phyloP scores from a whole-genome alignment of 2,113 vertebrate genomes.

The Poecilia latipinna region DNA sequence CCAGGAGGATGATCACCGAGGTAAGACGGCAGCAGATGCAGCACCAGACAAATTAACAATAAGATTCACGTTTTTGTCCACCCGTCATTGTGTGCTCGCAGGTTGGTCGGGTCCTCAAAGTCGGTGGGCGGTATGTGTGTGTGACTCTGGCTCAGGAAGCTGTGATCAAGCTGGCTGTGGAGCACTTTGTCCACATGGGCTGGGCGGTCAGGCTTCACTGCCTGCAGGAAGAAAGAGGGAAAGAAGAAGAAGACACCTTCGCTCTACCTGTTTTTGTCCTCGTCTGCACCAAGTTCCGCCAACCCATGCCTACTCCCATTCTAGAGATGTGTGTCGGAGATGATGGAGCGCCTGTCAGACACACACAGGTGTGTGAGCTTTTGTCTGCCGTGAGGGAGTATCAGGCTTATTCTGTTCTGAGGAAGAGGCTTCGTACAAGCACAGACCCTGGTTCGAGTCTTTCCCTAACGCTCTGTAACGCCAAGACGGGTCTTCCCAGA shows the following conservation, averaged over 20 bases:
- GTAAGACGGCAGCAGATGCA: conserved; percentile 26
- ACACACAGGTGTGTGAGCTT: conserved; percentile 77
- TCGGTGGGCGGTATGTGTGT: conserved; percentile 92
- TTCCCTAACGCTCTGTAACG: conserved; percentile 87
- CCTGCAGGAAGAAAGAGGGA: conserved; percentile 68
- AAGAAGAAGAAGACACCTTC: conserved; percentile 78
- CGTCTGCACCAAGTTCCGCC: conserved; percentile 93
- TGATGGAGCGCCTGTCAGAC: conserved; percentile 82
- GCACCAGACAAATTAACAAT: background rate
- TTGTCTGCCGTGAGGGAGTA: conserved; percentile 85
- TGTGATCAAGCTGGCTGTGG: conserved; percentile 87
- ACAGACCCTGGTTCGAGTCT: conserved; percentile 64
- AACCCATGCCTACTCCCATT: conserved; percentile 80
- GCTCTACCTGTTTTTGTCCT: conserved; percentile 90
- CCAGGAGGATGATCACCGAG: conserved; percentile 88
- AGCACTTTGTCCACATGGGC: conserved; percentile 87
- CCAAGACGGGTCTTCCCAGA: conserved; percentile 83
- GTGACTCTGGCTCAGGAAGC: conserved; percentile 93
- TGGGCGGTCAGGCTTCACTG: conserved; percentile 94
- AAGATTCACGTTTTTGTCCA: background rate
- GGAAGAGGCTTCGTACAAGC: conserved; percentile 85
- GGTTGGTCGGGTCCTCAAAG: conserved; percentile 86
- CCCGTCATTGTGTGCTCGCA: conserved; percentile 23
- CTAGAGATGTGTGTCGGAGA: conserved; percentile 91
- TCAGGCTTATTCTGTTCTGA: conserved; percentile 89